Base-by-base conservation (phyloP, 2,888 invertebrate species). In the Sminthurides aquaticus region DNA sequence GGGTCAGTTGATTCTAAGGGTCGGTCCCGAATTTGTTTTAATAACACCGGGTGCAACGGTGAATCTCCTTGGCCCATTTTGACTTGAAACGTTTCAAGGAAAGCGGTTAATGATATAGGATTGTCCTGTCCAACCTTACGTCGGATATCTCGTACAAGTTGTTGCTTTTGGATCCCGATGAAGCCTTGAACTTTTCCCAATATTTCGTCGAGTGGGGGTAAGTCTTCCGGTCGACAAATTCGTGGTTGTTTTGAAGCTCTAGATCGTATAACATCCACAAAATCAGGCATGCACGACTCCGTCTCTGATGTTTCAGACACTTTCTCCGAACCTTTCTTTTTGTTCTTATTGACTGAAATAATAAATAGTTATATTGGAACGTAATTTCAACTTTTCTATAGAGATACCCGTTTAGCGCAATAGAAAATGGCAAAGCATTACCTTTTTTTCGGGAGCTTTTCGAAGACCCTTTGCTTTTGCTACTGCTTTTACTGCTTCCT, bases 21-120 rank as follows among this genome's bases (percentile, higher is more conserved):
- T 3, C 59, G 54, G 49, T 70, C 67, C 52, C 69, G 34, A 15
- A 69, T 59, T 59, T 70, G 68, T 5, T 52, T 24, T 11, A 72
- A 22, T 22, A 67, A 64, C 20, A 69, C 65, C 8, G 70, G 70
- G 54, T 72, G 72, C 24, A 64, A 15, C 5, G 43, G 43, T 34
- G 43, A 15, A 5, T 5, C 15, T 34, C 15, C 43, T 34, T 34
- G 5, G 5, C 5, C 5, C 43, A 11, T 15, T 15, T 15, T 34
- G 43, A 11, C 43, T 15, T 34, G 43, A 34, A 34, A 34, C 43
- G 5, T 34, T 34, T 34, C 43, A 5, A 34, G 15, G 15, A 15
- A 11, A 11, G 43, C 43, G 5, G 15, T 34, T 34, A 34, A 34
- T 11, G 43, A 34, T 15, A 34, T 15, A 11, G 43, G 43, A 34